Evolutionary conservation across 2,888 invertebrate genomes (phyloP).

Genomic region (Conus canariensis): DNA sequence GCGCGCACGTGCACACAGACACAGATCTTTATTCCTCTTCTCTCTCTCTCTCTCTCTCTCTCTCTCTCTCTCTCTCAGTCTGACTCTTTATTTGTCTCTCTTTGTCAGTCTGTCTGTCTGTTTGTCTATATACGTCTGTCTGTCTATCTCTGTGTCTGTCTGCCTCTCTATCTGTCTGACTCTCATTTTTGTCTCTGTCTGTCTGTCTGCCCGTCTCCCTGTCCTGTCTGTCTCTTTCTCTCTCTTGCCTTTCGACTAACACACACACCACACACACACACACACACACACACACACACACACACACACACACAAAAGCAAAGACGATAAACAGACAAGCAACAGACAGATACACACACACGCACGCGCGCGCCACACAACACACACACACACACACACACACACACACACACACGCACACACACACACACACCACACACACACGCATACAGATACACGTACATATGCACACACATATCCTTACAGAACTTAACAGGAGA

Average conservation of each 20-base stretch:
- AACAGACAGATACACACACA: background rate
- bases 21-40: background rate
- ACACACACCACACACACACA: background rate
- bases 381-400: background rate
- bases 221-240: background rate
- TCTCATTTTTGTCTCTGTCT: background rate
- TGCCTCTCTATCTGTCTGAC: background rate
- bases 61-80: background rate
- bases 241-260: background rate
- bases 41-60: too few species aligned
- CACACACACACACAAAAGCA: too few species aligned
- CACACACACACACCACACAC: background rate
- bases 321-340: background rate
- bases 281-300: background rate
- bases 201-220: background rate
- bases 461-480: background rate
- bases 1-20: background rate
- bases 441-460: background rate
- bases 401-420: background rate
- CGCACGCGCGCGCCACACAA: background rate
- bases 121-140: background rate
- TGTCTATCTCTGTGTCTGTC: slow-evolving; percentile 8
- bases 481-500: background rate
- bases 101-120: background rate
- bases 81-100: too few species aligned